These are phyloP conservation scores for Paracyclopina nana DNA, from an alignment of 1,140 invertebrate species.

Conservation along the genomic window DNA sequence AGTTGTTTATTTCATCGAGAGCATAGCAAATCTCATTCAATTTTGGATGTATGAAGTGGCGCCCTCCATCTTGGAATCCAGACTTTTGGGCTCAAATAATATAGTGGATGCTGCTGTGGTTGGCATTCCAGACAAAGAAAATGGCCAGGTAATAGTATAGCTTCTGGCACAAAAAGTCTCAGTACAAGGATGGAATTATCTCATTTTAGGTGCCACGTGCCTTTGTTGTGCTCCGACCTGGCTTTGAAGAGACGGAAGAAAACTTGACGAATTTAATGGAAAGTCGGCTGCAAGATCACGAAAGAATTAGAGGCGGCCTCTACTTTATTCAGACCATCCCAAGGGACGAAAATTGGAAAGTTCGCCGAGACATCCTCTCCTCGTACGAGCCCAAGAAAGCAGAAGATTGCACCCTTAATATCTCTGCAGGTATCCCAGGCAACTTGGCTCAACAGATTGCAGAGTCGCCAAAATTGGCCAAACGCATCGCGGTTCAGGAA, in stretches of 20 bases:
- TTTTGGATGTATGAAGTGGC: slow-evolving; percentile 17
- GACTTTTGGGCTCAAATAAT: slow-evolving; percentile 10
- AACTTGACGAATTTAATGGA: slow-evolving; percentile 17
- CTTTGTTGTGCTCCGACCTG: slow-evolving; percentile 6
- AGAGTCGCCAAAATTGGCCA: not conserved
- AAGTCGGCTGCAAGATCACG: slow-evolving; percentile 15
- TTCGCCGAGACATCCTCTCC: slow-evolving; percentile 7
- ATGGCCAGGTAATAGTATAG: slow-evolving; percentile 4
- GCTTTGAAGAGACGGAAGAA: slow-evolving; percentile 16
- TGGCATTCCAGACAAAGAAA: slow-evolving; percentile 15
- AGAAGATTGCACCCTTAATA: not conserved
- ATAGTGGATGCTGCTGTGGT: slow-evolving; percentile 15
- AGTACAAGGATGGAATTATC: not conserved
- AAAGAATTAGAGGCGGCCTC: slow-evolving; percentile 12
- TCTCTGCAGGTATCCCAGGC: too few relatives aligned
- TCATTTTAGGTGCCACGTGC: slow-evolving; percentile 5
- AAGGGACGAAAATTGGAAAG: slow-evolving; percentile 16
- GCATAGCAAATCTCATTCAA: slow-evolving; percentile 14
- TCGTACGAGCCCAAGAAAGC: slow-evolving; percentile 10
- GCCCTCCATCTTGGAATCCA: slow-evolving; percentile 9
- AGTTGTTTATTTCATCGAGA: slow-evolving; percentile 14
- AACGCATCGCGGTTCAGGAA: not conserved
- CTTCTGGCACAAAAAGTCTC: not conserved
- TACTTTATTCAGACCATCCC: slow-evolving; percentile 17
- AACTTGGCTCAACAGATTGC: too few relatives aligned